A percentile compares a stretch with the other conserved stretches of the same genome.
Evolutionary conservation across 2,888 invertebrate genomes (phyloP).

Genomic region (Ennomos fuscantarius): DNA sequence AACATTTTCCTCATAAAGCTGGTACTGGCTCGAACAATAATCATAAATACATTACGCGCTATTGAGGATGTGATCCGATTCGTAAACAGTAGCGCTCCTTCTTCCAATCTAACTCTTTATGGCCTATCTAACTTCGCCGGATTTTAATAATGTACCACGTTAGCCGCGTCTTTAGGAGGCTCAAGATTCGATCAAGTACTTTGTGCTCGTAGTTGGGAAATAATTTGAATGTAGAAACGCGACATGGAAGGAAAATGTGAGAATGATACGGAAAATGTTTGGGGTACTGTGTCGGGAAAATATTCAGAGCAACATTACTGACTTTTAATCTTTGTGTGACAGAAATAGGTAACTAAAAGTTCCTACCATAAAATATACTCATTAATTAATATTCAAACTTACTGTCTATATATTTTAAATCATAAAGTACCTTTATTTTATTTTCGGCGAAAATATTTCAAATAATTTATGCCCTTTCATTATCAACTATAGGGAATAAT

Average conservation of each 20-base stretch:
- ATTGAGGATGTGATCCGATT: slow-evolving; percentile 75
- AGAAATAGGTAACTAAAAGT: too few species aligned
- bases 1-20: slow-evolving; percentile 46
- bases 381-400: too few species aligned
- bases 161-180: slow-evolving; percentile 31
- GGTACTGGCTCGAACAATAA: slow-evolving; percentile 70
- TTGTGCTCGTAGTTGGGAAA: slow-evolving; percentile 18
- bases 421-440: not conserved
- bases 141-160: slow-evolving; percentile 68
- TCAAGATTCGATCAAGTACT: slow-evolving; percentile 30
- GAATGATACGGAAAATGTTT: not conserved
- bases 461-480: slow-evolving; percentile 28
- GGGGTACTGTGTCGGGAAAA: too few species aligned
- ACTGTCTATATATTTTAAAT: not conserved
- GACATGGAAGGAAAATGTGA: not conserved
- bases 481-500: slow-evolving; percentile 48
- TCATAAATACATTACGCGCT: slow-evolving; percentile 85
- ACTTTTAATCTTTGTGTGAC: too few species aligned
- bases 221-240: slow-evolving; percentile 17
- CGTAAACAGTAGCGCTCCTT: slow-evolving; percentile 74
- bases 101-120: slow-evolving; percentile 71
- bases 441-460: slow-evolving; percentile 4
- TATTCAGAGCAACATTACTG: too few species aligned
- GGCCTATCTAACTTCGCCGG: slow-evolving; percentile 80
- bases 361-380: too few species aligned